Base-by-base conservation (phyloP, 2,113 vertebrate species). In the Cervus canadensis region DNA sequence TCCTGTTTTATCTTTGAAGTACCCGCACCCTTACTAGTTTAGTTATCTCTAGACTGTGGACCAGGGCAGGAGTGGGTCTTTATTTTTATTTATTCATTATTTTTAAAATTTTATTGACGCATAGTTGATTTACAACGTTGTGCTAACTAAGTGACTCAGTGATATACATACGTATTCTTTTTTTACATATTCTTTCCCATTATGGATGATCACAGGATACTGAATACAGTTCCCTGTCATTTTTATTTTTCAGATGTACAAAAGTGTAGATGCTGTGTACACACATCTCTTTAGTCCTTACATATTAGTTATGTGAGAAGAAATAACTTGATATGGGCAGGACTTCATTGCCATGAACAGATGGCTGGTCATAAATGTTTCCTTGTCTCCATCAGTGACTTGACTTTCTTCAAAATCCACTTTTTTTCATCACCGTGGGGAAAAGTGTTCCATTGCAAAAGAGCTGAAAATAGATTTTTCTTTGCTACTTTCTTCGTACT, bases 391-490 rank as follows among this genome's bases (percentile, higher is more conserved):
- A 98, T 98, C 98, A 98, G 98, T 97, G 98, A 98, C 97, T 98
- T 88, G 96, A 98, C 94, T 98, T 98, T 97, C 98, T 98, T 98
- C 94, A 92, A 91, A 98, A 98, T 98, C 30, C 82, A 97, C 98
- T 33, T 26, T 57, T 98, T 97, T 97, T 36, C 97, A 98, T 98
- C 92, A 94, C 92, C 45, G 97, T 92, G 95, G 98, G 1, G 13
- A 98, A 98, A 98, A 96, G 97, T 98, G 78, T 98, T 98, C 98
- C 98, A 98, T 99, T 89, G 98, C 99, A 98, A 98, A 98, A 98
- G 93, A 95, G 98, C 98, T 98, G 98, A 98, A 99, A 99, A 99
- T 98, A 98, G 98, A 98, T 97, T 97, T 97, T 94, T 94, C 97
- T 98, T 98, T 94, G 97, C 98, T 97, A 97, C 98, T 98, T 98